Conservation (phyloP, 2,113 vertebrate species). For the Dromiciops gliroides region DNA sequence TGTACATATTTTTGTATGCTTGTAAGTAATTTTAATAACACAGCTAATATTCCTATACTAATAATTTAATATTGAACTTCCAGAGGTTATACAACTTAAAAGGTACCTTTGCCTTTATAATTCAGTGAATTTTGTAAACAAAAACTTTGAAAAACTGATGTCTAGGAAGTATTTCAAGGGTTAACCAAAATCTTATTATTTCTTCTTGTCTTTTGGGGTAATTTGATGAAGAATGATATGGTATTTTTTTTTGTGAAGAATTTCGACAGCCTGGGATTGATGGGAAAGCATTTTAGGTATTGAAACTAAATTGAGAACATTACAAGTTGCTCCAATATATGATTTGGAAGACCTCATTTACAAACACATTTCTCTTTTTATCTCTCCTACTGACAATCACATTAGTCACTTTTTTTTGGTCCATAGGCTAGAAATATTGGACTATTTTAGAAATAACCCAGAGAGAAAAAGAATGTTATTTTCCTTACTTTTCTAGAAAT, state of each 20-base stretch:
- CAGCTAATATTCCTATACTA: neutral
- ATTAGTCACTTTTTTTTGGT: slow-evolving; percentile 31
- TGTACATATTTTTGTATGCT: neutral
- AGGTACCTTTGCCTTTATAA: slow-evolving; percentile 15
- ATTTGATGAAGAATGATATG: slow-evolving; percentile 23
- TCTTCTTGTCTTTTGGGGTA: slow-evolving; percentile 21
- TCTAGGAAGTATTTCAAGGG: neutral
- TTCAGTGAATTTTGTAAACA: neutral
- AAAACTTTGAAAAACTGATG: neutral
- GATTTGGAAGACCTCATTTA: slow-evolving; percentile 27
- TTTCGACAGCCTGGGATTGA: slow-evolving; percentile 36
- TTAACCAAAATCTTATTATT: neutral
- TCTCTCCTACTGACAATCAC: slow-evolving; percentile 45
- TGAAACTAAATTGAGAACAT: slow-evolving; percentile 44
- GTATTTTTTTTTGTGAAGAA: slow-evolving; percentile 11
- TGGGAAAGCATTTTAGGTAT: neutral
- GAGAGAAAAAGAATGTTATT: slow-evolving; percentile 16
- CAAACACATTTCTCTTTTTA: slow-evolving; percentile 19
- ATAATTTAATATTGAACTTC: neutral
- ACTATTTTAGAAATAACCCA: slow-evolving; percentile 46
- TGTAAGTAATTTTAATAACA: neutral
- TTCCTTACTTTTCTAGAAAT: slow-evolving; percentile 27
- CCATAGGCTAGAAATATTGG: neutral
- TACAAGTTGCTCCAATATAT: slow-evolving; percentile 31
- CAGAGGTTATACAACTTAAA: neutral